Percentiles rank a stretch among this genome's conserved stretches.
These are phyloP conservation scores for Nothura maculosa DNA, from an alignment of 2,797 vertebrate genomes.

Conservation along the genomic window DNA sequence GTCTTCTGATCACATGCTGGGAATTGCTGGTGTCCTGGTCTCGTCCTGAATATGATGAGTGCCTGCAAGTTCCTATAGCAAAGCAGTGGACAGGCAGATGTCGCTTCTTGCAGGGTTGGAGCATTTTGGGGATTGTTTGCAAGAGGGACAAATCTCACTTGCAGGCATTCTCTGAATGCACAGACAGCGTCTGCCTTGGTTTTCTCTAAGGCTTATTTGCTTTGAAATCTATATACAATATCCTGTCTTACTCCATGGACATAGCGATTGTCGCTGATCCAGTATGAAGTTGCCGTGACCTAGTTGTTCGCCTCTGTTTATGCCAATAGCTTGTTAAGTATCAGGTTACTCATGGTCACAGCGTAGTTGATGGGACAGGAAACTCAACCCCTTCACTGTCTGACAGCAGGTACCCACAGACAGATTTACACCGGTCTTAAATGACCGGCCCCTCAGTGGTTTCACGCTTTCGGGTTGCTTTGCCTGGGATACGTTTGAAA, in stretches of 20 bases:
- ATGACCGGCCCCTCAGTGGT: neutral
- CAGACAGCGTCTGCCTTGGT: accelerated
- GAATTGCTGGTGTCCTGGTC: accelerated
- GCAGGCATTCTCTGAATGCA: neutral
- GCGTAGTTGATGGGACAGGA: conserved; percentile 4
- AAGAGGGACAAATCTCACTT: neutral
- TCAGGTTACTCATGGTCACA: conserved; percentile 25
- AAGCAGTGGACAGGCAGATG: neutral
- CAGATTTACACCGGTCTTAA: conserved; percentile 48
- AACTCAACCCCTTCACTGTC: conserved; percentile 32
- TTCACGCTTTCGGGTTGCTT: accelerated
- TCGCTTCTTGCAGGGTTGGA: neutral
- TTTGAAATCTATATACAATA: conserved; percentile 59
- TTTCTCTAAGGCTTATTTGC: neutral
- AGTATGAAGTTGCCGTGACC: neutral
- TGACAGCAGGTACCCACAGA: conserved; percentile 37
- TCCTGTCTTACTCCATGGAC: conserved; percentile 20
- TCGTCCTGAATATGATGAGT: accelerated
- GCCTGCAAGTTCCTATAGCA: neutral
- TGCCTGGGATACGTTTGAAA: conserved; percentile 7
- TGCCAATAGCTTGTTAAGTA: conserved; percentile 24
- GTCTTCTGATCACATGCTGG: neutral
- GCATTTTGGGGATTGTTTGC: accelerated
- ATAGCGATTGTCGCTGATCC: neutral
- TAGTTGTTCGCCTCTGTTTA: conserved; percentile 42